Base-by-base conservation (phyloP, 2,113 vertebrate genomes). In the Hippocampus mohnikei region DNA sequence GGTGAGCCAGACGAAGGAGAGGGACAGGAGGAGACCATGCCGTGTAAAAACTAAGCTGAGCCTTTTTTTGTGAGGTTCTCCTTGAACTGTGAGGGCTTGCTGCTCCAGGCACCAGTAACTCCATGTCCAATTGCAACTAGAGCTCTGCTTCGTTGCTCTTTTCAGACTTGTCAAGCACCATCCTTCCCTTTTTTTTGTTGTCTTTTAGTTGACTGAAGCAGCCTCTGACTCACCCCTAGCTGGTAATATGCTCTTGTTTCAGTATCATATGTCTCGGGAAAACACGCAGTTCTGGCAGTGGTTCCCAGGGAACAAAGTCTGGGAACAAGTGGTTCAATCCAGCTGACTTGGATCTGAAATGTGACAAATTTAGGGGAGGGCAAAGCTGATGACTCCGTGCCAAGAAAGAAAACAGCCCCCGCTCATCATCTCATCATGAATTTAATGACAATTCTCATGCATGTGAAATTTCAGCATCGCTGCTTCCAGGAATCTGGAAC, bases 191-290 rank as follows among this genome's bases (percentile, higher is more conserved):
- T 62, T 16, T 25, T 23, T 46, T 37, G 44, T 64, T 29, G 53
- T 12, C 27, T 8, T 65, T 27, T 42, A 61, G 60, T 46, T 72
- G 67, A 81, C 73, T 78, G 65, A 62, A 83, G 74, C 79, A 74
- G 62, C 76, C 73, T 78, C 71, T 69, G 70, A 79, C 61, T 84
- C 77, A 77, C 69, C 71, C 48, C 71, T 27, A 61, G 55, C 79
- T 71, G 74, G 82, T 77, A 88, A 84, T 69, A 70, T 65, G 73
- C 74, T 75, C 74, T 72, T 85, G 83, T 87, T 74, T 21, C 12
- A 0, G 68, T 76, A 82, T 87, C 66, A 27, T 69, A 55, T 88
- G 77, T 79, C 81, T 64, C 37, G 71, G 52, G 65, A 72, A 83
- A 81, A 80, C 72, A 33, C 67, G 25, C n/a, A 41, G 64, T 68